Conservation (phyloP, 1,140 invertebrate genomes). For the Mactra quadrangularis region DNA sequence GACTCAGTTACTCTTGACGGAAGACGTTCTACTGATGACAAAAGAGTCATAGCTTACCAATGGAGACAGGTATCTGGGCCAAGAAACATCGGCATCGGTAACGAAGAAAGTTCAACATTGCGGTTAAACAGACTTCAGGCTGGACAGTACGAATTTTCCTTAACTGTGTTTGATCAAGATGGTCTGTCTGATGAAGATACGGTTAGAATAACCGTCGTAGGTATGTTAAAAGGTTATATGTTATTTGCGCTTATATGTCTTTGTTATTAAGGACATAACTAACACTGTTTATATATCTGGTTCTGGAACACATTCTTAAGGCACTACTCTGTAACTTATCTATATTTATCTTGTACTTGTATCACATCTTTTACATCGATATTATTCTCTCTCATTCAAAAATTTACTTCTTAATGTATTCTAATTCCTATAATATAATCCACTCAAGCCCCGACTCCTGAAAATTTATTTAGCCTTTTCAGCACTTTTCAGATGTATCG, state of each 20-base stretch:
- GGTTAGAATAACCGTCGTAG: conserved; percentile 34
- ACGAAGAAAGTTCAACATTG: neutral
- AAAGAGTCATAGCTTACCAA: conserved; percentile 15
- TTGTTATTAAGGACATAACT: neutral
- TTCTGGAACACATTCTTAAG: too few relatives aligned
- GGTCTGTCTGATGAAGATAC: conserved; percentile 25
- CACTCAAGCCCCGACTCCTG: too few relatives aligned
- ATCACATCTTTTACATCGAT: too few relatives aligned
- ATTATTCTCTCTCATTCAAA: too few relatives aligned
- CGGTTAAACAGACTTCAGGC: neutral
- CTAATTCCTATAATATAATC: too few relatives aligned
- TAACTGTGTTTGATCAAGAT: conserved; percentile 30
- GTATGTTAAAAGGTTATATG: too few relatives aligned
- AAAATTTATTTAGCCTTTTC: too few relatives aligned
- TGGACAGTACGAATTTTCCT: conserved; percentile 26
- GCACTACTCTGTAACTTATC: too few relatives aligned
- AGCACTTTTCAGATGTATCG: too few relatives aligned
- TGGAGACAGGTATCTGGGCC: neutral
- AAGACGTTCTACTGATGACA: conserved; percentile 32
- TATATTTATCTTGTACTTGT: too few relatives aligned
- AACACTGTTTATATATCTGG: neutral
- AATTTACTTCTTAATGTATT: too few relatives aligned
- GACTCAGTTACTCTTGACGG: conserved; percentile 35
- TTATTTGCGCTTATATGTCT: neutral
- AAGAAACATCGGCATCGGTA: neutral